Conservation (phyloP, 2,113 vertebrate genomes). For the Pterophyllum scalare region DNA sequence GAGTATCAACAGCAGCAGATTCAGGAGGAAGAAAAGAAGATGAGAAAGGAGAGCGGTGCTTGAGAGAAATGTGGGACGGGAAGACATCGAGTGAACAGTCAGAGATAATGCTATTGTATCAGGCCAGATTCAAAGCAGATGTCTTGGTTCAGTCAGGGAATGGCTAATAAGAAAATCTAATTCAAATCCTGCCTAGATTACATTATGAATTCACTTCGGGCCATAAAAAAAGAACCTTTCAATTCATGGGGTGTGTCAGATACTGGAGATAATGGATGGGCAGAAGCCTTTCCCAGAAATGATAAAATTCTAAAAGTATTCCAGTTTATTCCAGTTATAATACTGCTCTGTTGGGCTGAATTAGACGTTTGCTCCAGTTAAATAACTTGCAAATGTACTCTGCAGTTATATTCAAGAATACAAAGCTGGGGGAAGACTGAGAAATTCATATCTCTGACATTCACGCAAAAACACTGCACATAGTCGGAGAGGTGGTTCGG, state of each 20-base stretch:
- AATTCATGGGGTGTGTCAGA: slow-evolving; percentile 49
- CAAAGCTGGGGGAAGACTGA: neutral
- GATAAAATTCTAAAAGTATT: neutral
- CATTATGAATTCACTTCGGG: slow-evolving; percentile 62
- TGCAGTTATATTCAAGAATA: neutral
- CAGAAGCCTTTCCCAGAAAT: slow-evolving; percentile 34
- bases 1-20: neutral
- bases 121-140: slow-evolving; percentile 63
- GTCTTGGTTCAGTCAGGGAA: slow-evolving; percentile 57
- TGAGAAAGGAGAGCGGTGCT: slow-evolving; percentile 1
- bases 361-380: neutral
- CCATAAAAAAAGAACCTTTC: slow-evolving; percentile 61
- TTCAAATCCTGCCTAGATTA: slow-evolving; percentile 56
- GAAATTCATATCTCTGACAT: neutral
- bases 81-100: slow-evolving; percentile 29
- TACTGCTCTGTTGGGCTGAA: neutral
- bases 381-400: neutral
- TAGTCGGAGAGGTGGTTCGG: neutral
- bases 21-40: slow-evolving; percentile 6
- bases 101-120: slow-evolving; percentile 56
- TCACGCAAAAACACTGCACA: neutral
- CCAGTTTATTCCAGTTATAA: neutral
- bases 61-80: slow-evolving; percentile 7
- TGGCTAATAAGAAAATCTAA: slow-evolving; percentile 70
- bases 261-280: slow-evolving; percentile 31